Conservation (phyloP, 1,140 invertebrate species). For the Marisa cornuarietis region DNA sequence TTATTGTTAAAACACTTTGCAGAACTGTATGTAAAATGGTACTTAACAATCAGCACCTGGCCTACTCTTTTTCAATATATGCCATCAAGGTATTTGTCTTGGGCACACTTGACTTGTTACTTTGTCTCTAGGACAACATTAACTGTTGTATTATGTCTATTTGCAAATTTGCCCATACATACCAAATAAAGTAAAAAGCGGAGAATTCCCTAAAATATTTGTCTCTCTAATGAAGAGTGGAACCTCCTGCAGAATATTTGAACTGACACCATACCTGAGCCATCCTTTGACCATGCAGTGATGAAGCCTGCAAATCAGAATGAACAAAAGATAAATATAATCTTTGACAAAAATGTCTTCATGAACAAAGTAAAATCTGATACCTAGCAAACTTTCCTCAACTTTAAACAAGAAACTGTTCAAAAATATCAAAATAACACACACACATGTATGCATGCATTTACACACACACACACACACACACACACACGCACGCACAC, state of each 20-base stretch:
- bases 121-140: too few relatives aligned
- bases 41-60: too few relatives aligned
- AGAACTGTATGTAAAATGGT: too few relatives aligned
- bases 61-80: too few relatives aligned
- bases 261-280: slow-evolving; percentile 42
- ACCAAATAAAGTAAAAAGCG: slow-evolving; percentile 42
- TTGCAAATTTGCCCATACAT: slow-evolving; percentile 1
- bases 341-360: too few relatives aligned
- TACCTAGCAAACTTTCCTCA: neutral
- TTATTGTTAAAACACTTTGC: too few relatives aligned
- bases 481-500: neutral
- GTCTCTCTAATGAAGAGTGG: slow-evolving; percentile 32
- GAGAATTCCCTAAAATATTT: slow-evolving; percentile 47
- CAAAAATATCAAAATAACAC: neutral
- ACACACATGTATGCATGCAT: neutral
- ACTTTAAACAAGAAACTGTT: neutral
- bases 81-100: too few relatives aligned
- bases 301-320: slow-evolving; percentile 37
- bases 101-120: too few relatives aligned
- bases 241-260: slow-evolving; percentile 38
- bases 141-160: neutral
- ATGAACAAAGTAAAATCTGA: too few relatives aligned
- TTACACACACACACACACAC: neutral
- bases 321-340: too few relatives aligned
- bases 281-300: slow-evolving; percentile 43